These are phyloP conservation scores for Dryobotodes eremita DNA, from an alignment of 2,888 invertebrate species.

Conservation along the genomic window DNA sequence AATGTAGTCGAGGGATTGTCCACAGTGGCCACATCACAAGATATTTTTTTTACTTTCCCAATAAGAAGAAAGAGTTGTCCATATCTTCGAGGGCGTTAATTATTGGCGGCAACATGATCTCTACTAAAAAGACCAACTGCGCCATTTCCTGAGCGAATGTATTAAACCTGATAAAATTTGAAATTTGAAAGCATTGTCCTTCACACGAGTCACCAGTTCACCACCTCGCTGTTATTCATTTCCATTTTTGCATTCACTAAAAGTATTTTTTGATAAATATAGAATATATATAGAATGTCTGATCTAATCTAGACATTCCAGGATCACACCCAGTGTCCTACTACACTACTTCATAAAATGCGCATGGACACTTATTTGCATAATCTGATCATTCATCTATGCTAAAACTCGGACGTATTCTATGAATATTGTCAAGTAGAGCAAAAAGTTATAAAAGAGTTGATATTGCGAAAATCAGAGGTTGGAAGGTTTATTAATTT, in stretches of 20 bases:
- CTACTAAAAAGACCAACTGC: neutral
- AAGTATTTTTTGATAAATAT: neutral
- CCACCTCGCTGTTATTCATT: neutral
- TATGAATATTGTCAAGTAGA: constrained; percentile 37
- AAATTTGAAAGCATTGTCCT: neutral
- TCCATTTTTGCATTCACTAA: neutral
- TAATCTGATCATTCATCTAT: constrained; percentile 35
- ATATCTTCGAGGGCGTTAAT: neutral
- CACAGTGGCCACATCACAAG: neutral
- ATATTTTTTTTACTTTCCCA: too few species aligned
- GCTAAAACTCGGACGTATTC: constrained; percentile 12
- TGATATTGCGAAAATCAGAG: constrained; percentile 15
- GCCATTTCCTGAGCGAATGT: neutral
- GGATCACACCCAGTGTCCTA: neutral
- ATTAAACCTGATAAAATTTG: neutral
- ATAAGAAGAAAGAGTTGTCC: neutral
- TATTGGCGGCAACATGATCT: neutral
- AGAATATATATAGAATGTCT: neutral
- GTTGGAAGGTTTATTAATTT: constrained; percentile 13
- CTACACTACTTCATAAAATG: constrained; percentile 16
- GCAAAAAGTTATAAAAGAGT: constrained; percentile 22
- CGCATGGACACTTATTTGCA: constrained; percentile 34
- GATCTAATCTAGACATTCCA: constrained; percentile 17
- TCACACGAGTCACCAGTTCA: neutral
- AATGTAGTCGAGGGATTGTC: constrained; percentile 6